phyloP scores from a whole-genome alignment of 1,140 invertebrate genomes.

The Dinoponera quadriceps region DNA sequence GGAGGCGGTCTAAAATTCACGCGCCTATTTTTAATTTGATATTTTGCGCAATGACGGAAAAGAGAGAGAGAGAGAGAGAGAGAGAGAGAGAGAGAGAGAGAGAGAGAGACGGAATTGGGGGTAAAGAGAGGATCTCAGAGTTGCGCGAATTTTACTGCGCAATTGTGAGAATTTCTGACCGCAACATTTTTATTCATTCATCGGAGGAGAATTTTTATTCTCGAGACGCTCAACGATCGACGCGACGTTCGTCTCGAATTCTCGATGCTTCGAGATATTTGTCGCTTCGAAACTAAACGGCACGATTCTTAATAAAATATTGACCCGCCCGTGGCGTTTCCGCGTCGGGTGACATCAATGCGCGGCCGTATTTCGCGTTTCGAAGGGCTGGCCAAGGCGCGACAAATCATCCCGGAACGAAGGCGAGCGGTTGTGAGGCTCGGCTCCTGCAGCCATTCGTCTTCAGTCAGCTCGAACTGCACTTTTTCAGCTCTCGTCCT shows the following conservation, averaged over 20 bases:
- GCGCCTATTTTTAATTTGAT: not conserved
- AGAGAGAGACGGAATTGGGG: too few species aligned
- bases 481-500: slow-evolving; percentile 54
- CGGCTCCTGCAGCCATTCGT: not conserved
- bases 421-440: slow-evolving; percentile 14
- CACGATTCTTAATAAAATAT: not conserved
- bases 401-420: not conserved
- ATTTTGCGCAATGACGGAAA: not conserved
- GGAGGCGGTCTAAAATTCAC: slow-evolving; percentile 40
- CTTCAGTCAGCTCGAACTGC: not conserved
- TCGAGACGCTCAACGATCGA: too few species aligned
- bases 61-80: not conserved
- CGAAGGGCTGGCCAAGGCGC: not conserved
- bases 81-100: not conserved
- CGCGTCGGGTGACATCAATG: slow-evolving; percentile 27
- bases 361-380: not conserved
- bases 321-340: not conserved
- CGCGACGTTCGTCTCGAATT: too few species aligned
- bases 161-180: too few species aligned
- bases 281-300: not conserved
- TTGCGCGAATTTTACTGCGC: too few species aligned
- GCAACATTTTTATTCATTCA: too few species aligned
- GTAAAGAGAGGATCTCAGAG: too few species aligned
- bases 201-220: too few species aligned
- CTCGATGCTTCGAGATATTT: not conserved